Base-by-base conservation (phyloP, 35 echinoderm and acorn worm species). In the Ophiothrix spiculata region DNA sequence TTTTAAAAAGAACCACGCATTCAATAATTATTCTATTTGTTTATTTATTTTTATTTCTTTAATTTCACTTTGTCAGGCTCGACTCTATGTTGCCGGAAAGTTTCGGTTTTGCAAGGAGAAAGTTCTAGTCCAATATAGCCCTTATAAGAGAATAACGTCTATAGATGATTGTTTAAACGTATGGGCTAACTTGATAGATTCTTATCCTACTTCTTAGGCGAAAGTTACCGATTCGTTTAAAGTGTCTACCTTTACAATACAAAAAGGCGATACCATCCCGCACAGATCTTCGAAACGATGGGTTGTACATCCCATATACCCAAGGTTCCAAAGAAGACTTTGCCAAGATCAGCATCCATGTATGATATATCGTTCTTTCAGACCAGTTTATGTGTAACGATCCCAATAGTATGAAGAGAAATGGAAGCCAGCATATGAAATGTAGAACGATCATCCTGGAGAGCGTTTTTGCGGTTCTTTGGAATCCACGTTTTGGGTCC, bases 151-250 rank as follows among this genome's bases (percentile, higher is more conserved):
- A n/a, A n/a, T n/a, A n/a, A n/a, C n/a, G n/a, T n/a, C n/a, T n/a
- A n/a, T n/a, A n/a, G n/a, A n/a, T n/a, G n/a, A n/a, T n/a, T n/a
- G n/a, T n/a, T n/a, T n/a, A n/a, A n/a, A n/a, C n/a, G n/a, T 37
- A 85, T 1, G 77, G 77, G 74, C 86, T 88, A 1, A 88, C 86
- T 88, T 88, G 86, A 31, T 88, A 88, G 2, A 56, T 77, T 33
- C 69, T 33, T 0, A 33, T 79, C 80, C 39, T 88, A 10, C 56
- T 88, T 12, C 11, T 38, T n/a, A n/a, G n/a, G n/a, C n/a, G n/a
- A 40, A 45, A 56, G 17, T 10, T 23, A 38, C 25, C 19, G 25
- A 28, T 31, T 77, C 15, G 17, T 25, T 13, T 40, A n/a, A 42
- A 19, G 32, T 45, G 25, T n/a, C n/a, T n/a, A n/a, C n/a, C n/a